These are phyloP conservation scores for Cerceris ruficornis DNA, from an alignment of 2,888 invertebrate genomes.

Conservation along the genomic window DNA sequence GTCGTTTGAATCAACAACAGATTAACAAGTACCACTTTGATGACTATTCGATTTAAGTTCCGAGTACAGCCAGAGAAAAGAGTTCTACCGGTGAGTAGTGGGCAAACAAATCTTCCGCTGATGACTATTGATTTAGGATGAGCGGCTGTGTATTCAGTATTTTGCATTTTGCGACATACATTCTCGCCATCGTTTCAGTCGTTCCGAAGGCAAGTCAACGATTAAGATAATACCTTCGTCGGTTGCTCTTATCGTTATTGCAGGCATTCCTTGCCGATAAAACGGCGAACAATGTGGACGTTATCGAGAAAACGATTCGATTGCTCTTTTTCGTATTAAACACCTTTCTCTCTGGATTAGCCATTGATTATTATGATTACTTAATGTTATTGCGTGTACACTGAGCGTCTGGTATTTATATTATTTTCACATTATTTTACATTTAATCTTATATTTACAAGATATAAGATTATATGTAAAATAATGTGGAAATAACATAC, in stretches of 20 bases:
- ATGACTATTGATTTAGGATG: conserved; percentile 65
- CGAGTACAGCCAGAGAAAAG: conserved; percentile 34
- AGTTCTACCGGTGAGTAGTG: conserved; percentile 46
- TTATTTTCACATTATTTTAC: background rate
- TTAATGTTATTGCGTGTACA: background rate
- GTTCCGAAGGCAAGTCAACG: conserved; percentile 4
- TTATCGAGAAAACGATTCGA: background rate
- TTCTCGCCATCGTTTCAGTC: conserved; percentile 2
- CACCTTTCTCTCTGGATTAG: background rate
- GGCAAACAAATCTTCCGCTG: conserved; percentile 60
- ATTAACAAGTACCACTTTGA: conserved; percentile 13
- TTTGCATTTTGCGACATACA: conserved; percentile 52
- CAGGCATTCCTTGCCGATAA: background rate
- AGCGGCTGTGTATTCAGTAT: conserved; percentile 55
- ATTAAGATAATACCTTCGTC: conserved; percentile 5
- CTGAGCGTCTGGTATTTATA: background rate
- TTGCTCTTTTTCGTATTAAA: background rate
- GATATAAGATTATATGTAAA: no score
- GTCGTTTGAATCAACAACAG: background rate
- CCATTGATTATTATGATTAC: background rate
- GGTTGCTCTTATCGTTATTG: background rate
- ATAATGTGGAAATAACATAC: no score
- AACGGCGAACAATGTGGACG: background rate
- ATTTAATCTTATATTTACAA: background rate
- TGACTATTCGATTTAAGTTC: conserved; percentile 31